These are phyloP conservation scores for Telmatochromis bifrenatus DNA, from an alignment of 2,113 vertebrate species.

Conservation along the genomic window DNA sequence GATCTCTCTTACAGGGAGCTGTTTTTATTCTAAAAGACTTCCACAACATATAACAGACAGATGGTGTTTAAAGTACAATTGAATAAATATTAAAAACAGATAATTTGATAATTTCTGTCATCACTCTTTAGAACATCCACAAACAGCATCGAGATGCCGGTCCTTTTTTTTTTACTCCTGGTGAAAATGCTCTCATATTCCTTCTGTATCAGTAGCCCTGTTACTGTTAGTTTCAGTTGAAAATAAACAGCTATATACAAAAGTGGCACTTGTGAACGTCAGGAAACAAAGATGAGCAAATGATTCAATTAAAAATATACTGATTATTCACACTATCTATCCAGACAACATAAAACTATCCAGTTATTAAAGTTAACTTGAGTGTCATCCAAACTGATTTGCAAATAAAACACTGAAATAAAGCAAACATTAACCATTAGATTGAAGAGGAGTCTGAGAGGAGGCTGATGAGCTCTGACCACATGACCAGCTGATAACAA, in stretches of 20 bases:
- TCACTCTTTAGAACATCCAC: not conserved
- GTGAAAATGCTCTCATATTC: not conserved
- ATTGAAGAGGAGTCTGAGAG: not conserved
- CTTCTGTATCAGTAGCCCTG: not conserved
- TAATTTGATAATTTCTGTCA: not conserved
- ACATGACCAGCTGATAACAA: not conserved
- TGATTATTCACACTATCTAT: not conserved
- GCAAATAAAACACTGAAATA: not conserved
- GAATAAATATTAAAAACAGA: not conserved
- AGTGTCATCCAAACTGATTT: not conserved
- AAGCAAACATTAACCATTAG: not conserved
- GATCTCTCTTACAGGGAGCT: not conserved
- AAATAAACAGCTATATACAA: rapidly evolving
- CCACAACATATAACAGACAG: rapidly evolving
- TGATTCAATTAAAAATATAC: rapidly evolving
- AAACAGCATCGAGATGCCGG: rapidly evolving
- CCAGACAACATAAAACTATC: not conserved
- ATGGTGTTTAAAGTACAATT: not conserved
- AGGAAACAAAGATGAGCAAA: not conserved
- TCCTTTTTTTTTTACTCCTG: not conserved
- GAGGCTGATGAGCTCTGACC: not conserved
- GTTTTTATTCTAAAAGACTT: not conserved
- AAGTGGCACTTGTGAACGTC: rapidly evolving
- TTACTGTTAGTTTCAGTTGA: not conserved
- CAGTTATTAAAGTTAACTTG: not conserved